Evolutionary conservation across 1,140 invertebrate genomes (phyloP), one percentile per base, ranked within the genome.

Genomic region (Hylaeus volcanicus): DNA sequence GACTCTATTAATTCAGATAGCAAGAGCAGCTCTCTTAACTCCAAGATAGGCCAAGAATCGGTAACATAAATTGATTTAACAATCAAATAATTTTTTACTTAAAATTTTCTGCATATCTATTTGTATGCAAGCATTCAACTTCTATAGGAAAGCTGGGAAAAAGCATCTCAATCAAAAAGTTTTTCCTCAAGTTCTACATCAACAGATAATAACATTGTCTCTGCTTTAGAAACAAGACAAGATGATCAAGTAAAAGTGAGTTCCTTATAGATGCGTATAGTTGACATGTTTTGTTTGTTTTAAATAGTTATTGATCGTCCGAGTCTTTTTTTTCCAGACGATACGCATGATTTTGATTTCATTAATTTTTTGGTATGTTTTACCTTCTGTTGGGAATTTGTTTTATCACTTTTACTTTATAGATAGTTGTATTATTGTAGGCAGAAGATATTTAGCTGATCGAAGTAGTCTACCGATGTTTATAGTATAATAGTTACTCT

Each of bases 21-120:
- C 56, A 97, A 97, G 94, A 97, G 96, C 83, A 96, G 96, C 92
- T 97, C 96, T 70, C 94, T 97, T 79, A 97, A 97, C 93, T 97
- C 96, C 45, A 97, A 97, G 94, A 95, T 95, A 91, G 96, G 94
- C 90, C 95, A 95, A 89, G 96, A 97, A 94, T 96, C 95, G 90
- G 96, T 96, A 95, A 68, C 65, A 56, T 70, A 39, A 60, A 0
- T 56, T 82, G 83, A 86, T 79, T 74, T 69, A 87, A 81, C 88
- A 82, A 86, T 89, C 87, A 14, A 88, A 89, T 76, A 88, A 82
- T 43, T 86, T 84, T 43, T 88, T 82, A 76, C 89, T 48, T 92
- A 64, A 87, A 74, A 56, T 51, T 55, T 69, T 80, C 12, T 58
- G 51, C 66, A 26, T 86, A 71, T 68, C 77, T 76, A 71, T 81